phyloP scores from a whole-genome alignment of 2,113 vertebrate genomes.

The Agapornis roseicollis region DNA sequence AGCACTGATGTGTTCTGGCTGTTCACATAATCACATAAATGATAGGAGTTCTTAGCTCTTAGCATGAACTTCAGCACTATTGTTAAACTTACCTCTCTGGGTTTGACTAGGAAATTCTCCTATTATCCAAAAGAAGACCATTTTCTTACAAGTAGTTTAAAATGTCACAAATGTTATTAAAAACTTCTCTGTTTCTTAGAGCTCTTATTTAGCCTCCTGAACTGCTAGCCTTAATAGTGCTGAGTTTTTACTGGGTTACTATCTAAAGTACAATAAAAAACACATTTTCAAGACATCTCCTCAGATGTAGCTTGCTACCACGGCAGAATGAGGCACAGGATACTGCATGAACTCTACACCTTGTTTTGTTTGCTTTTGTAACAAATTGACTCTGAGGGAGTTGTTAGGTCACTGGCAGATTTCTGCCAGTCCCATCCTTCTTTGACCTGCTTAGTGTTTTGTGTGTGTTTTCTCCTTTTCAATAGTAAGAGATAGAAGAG shows the following conservation, averaged over 20 bases:
- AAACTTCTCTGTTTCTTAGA: neutral
- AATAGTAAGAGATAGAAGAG: neutral
- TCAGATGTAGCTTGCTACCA: neutral
- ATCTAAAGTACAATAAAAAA: neutral
- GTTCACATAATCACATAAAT: neutral
- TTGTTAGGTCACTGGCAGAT: neutral
- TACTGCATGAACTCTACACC: neutral
- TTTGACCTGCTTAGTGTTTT: neutral
- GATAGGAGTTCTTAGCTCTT: neutral
- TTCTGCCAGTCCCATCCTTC: neutral
- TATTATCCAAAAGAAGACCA: neutral
- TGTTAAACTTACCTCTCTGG: neutral
- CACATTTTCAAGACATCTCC: neutral
- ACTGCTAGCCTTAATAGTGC: neutral
- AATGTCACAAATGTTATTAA: neutral
- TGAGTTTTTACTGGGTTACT: neutral
- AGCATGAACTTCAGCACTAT: neutral
- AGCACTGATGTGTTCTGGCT: neutral
- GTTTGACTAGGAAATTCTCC: neutral
- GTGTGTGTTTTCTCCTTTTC: neutral
- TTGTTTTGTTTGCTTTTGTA: neutral
- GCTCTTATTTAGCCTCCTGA: neutral
- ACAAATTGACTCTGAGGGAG: neutral
- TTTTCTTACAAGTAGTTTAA: neutral
- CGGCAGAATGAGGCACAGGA: neutral